A percentile compares a stretch with the other conserved stretches of the same genome.
Conservation (phyloP, 2,888 invertebrate genomes). For the Chrysomela aeneicollis region DNA sequence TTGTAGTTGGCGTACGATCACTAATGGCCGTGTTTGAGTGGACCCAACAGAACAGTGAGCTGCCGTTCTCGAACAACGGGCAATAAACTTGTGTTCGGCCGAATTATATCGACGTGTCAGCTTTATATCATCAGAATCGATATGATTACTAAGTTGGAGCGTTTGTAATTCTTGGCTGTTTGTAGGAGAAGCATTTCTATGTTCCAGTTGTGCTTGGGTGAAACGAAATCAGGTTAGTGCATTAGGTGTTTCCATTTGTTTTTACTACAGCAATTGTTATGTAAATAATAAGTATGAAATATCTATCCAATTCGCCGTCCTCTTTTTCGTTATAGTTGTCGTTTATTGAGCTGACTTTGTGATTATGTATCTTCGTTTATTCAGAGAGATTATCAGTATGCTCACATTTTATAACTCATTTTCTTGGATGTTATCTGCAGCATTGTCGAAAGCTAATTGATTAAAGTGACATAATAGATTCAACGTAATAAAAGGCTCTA, state of each 20-base stretch:
- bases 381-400: too few relatives aligned
- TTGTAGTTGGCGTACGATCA: constrained; percentile 52
- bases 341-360: not conserved
- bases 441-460: too few relatives aligned
- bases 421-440: too few relatives aligned
- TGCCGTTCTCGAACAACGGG: constrained; percentile 35
- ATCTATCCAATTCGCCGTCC: not conserved
- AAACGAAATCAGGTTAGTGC: constrained; percentile 41
- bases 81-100: constrained; percentile 37
- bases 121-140: constrained; percentile 25
- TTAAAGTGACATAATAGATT: not conserved
- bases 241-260: constrained; percentile 6
- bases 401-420: too few relatives aligned
- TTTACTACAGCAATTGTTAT: constrained; percentile 22
- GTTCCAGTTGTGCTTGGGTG: constrained; percentile 12
- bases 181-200: not conserved
- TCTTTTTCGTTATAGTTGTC: not conserved
- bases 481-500: not conserved
- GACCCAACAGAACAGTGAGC: constrained; percentile 33
- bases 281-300: constrained; percentile 23
- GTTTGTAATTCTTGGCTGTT: constrained; percentile 6
- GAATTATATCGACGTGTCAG: constrained; percentile 44
- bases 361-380: too few relatives aligned
- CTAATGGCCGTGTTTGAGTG: constrained; percentile 54
- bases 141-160: constrained; percentile 5